Evolutionary conservation across 2,888 invertebrate species (phyloP), one percentile per base, ranked within the genome.

Genomic region (Archips xylosteana): DNA sequence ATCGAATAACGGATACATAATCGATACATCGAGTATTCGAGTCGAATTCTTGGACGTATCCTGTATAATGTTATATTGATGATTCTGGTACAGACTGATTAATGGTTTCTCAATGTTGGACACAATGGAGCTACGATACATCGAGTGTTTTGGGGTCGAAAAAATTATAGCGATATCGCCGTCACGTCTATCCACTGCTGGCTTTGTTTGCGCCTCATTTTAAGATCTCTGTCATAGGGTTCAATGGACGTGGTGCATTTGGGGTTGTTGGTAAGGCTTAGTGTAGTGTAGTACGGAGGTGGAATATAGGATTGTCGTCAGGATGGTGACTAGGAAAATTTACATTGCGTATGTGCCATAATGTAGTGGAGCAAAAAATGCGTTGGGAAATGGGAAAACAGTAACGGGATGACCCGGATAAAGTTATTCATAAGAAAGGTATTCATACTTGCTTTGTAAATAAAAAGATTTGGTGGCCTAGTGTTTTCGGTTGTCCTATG

Each of bases 41-140:
- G 90, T 92, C 91, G 87, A 90, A 92, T 91, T 89, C 90, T 92
- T 89, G 92, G 92, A 90, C 92, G 89, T 89, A 89, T 90, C 87
- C 82, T 85, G 86, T 86, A 89, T 92, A 92, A 92, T 92, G 90
- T 84, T 93, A 91, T 94, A 94, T 94, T 94, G 94, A 93, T 94
- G 94, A 90, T 92, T 90, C 90, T 84, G 82, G 90, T 86, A 88
- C 89, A 94, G 94, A 93, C 94, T 94, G 94, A 94, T 94, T 94
- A 94, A 94, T 94, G 94, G 89, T 89, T 82, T 83, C 83, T 82
- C 87, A 86, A 87, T 88, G 84, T 87, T 87, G 85, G 86, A 87
- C 88, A 94, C 94, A 94, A 93, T 92, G 85, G 87, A 85, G 83
- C 83, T 84, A 81, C 78, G 81, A 79, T 80, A 83, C 87, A 85